phyloP scores from a whole-genome alignment of 2,888 invertebrate species.

The Euproctis similis region DNA sequence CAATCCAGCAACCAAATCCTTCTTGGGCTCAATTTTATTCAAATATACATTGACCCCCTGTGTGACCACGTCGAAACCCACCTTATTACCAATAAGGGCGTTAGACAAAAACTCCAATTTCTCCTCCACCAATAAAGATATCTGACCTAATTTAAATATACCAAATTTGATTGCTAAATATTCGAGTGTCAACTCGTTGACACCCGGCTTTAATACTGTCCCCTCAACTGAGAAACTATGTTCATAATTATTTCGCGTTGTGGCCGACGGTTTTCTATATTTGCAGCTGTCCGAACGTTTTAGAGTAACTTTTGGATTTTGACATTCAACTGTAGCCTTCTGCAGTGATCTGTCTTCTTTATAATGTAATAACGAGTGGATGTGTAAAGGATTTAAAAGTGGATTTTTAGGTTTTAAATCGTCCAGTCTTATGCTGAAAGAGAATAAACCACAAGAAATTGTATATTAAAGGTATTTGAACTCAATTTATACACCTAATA shows the following conservation, averaged over 20 bases:
- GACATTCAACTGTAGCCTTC: constrained; percentile 83
- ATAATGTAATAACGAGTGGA: constrained; percentile 83
- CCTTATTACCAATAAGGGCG: constrained; percentile 67
- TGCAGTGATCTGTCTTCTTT: constrained; percentile 88
- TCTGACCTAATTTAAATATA: constrained; percentile 81
- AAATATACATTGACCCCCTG: constrained; percentile 64
- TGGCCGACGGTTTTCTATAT: constrained; percentile 80
- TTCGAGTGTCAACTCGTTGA: constrained; percentile 78
- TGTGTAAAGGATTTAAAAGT: constrained; percentile 76
- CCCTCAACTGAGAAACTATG: constrained; percentile 72
- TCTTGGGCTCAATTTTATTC: constrained; percentile 73
- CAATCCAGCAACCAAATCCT: constrained; percentile 87
- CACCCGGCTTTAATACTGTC: constrained; percentile 77
- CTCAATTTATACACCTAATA: too few relatives aligned
- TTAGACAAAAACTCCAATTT: constrained; percentile 85
- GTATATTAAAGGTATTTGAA: too few relatives aligned
- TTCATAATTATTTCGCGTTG: constrained; percentile 79
- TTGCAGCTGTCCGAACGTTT: constrained; percentile 84
- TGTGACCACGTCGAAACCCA: constrained; percentile 75
- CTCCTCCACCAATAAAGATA: constrained; percentile 78
- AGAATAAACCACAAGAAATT: too few relatives aligned
- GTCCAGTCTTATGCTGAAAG: constrained; percentile 73
- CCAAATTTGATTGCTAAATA: constrained; percentile 80
- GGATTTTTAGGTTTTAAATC: constrained; percentile 79
- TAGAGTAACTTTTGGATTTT: constrained; percentile 77